Evolutionary conservation across 2,113 vertebrate genomes (phyloP).

Genomic region (Protobothrops mucrosquamatus): DNA sequence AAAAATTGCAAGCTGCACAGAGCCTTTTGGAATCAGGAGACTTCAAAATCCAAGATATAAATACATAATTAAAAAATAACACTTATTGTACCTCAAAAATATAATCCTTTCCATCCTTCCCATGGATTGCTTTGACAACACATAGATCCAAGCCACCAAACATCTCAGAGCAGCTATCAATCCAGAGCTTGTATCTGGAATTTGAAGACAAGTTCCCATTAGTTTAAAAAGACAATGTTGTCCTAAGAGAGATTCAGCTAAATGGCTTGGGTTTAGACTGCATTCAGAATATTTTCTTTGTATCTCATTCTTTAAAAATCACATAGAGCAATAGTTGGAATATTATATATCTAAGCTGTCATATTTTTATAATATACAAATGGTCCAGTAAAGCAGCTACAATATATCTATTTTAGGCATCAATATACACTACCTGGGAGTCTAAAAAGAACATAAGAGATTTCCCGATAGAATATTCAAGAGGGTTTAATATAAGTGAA

Average conservation of each 20-base stretch:
- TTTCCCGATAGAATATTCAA: background rate
- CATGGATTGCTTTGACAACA: constrained; percentile 95
- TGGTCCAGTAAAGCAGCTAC: background rate
- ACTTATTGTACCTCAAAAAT: constrained; percentile 88
- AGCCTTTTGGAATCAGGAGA: background rate
- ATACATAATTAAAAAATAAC: background rate
- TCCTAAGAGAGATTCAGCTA: background rate
- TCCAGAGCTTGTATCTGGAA: constrained; percentile 93
- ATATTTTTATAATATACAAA: background rate
- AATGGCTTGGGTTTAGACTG: background rate
- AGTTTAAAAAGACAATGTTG: constrained; percentile 12
- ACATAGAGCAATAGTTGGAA: background rate
- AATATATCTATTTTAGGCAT: background rate
- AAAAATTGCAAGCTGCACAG: background rate
- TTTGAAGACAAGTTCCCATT: constrained; percentile 39
- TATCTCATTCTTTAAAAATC: background rate
- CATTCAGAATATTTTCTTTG: background rate
- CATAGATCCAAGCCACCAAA: constrained; percentile 97
- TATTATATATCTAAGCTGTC: background rate
- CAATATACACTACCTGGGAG: background rate
- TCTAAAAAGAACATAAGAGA: background rate
- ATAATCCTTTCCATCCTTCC: constrained; percentile 97
- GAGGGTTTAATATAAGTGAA: background rate
- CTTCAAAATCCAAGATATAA: background rate
- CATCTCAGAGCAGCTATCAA: constrained; percentile 92